Percentiles rank a stretch among this genome's conserved stretches.
phyloP scores from a whole-genome alignment of 1,140 invertebrate species.

The Drosophila ironensis region DNA sequence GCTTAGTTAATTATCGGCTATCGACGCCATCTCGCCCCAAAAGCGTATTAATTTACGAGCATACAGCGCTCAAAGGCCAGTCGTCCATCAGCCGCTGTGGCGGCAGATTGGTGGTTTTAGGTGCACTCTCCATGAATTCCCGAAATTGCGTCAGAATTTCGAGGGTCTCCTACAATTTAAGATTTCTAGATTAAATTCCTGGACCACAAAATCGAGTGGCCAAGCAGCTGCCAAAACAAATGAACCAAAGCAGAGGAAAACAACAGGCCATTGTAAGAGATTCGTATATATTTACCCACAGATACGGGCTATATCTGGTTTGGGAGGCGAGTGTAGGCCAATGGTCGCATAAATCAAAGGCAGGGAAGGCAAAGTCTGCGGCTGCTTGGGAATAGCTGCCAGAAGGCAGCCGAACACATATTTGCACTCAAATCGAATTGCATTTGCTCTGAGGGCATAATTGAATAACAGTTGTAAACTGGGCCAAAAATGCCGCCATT shows the following conservation, averaged over 20 bases:
- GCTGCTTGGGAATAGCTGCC: neutral
- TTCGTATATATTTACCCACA: neutral
- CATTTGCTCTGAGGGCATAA: conserved; percentile 55
- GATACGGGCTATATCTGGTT: neutral
- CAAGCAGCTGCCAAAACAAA: conserved; percentile 35
- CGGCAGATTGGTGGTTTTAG: conserved; percentile 3
- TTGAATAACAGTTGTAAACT: conserved; percentile 63
- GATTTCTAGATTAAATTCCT: conserved; percentile 8
- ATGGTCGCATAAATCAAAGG: conserved; percentile 55
- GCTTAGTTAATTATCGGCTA: conserved; percentile 67
- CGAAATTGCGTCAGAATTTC: neutral
- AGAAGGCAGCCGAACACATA: conserved; percentile 59
- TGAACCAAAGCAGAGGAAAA: neutral
- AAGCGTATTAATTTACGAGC: conserved; percentile 66
- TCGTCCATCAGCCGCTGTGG: conserved; percentile 24
- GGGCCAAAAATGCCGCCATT: conserved; percentile 35
- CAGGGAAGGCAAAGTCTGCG: conserved; percentile 11
- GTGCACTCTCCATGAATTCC: neutral
- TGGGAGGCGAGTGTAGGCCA: conserved; percentile 37
- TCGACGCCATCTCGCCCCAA: conserved; percentile 34
- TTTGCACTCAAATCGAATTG: conserved; percentile 79
- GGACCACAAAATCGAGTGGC: neutral
- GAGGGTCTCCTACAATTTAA: neutral
- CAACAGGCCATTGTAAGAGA: conserved; percentile 3
- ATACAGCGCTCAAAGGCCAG: conserved; percentile 21